These are phyloP conservation scores for Cichladusa arquata DNA, from an alignment of 2,113 vertebrate species.

Conservation along the genomic window DNA sequence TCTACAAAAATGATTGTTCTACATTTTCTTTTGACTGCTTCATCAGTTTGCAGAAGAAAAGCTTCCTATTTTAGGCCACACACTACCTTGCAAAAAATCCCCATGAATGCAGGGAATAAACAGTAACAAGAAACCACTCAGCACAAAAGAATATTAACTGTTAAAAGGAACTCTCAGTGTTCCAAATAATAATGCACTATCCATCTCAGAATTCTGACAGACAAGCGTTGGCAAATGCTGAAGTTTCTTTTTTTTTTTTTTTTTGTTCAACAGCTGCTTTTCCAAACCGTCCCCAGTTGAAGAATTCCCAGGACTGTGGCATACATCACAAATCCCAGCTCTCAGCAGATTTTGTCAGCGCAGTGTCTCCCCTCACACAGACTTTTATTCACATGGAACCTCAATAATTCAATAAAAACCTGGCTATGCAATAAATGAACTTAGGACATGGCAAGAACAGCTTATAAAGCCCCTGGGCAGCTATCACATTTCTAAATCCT, in stretches of 20 bases:
- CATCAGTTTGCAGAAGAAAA: not conserved
- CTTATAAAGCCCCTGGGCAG: fast-evolving
- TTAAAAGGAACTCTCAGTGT: not conserved
- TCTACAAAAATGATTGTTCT: not conserved
- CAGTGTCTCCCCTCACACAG: not conserved
- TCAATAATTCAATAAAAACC: not conserved
- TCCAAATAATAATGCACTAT: not conserved
- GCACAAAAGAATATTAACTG: not conserved
- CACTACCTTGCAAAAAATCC: not conserved
- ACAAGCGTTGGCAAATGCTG: not conserved
- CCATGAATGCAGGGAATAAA: not conserved
- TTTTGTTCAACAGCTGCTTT: not conserved
- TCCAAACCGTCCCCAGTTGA: not conserved
- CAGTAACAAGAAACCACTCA: not conserved
- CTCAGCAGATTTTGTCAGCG: not conserved
- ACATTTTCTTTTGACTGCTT: not conserved
- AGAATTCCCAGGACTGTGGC: not conserved
- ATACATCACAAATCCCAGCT: not conserved
- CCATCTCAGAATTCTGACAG: not conserved
- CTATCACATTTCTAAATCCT: not conserved
- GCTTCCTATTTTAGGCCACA: not conserved
- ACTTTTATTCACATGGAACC: not conserved
- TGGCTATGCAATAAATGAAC: not conserved
- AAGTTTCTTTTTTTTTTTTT: not conserved
- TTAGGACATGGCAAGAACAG: not conserved